A percentile compares a stretch with the other conserved stretches of the same genome.
phyloP scores from a whole-genome alignment of 2,113 vertebrate species.

The Athene noctua region DNA sequence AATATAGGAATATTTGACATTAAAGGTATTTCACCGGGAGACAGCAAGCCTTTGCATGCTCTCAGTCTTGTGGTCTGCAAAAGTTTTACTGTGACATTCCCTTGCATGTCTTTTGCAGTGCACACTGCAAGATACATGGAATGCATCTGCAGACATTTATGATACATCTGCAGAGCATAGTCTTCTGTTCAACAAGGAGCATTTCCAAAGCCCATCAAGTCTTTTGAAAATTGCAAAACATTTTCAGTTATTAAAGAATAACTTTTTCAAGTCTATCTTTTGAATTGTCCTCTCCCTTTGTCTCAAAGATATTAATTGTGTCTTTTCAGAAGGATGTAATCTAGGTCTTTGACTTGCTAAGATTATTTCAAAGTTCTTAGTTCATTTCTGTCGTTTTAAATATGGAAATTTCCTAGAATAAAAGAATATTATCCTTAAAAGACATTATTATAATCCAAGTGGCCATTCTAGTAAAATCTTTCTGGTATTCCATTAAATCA shows the following conservation, averaged over 20 bases:
- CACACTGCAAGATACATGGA: background rate
- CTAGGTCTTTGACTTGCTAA: background rate
- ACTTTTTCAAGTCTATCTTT: background rate
- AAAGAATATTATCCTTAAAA: background rate
- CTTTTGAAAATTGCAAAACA: background rate
- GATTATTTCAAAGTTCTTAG: background rate
- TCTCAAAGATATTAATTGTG: background rate
- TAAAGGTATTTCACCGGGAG: background rate
- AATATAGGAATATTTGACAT: background rate
- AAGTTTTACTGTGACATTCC: background rate
- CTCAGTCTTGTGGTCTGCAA: background rate
- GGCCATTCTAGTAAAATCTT: background rate
- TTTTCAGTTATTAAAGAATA: background rate
- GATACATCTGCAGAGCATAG: background rate
- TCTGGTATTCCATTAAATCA: background rate
- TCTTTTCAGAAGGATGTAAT: background rate
- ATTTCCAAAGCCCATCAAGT: background rate
- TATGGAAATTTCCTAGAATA: background rate
- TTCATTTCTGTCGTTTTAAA: background rate
- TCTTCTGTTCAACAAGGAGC: background rate
- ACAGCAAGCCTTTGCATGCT: background rate
- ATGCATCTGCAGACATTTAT: background rate
- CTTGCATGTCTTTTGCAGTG: background rate
- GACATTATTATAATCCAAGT: background rate
- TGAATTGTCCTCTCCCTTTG: background rate